phyloP scores from a whole-genome alignment of 2,113 vertebrate species.

The Uropsilus gracilis region DNA sequence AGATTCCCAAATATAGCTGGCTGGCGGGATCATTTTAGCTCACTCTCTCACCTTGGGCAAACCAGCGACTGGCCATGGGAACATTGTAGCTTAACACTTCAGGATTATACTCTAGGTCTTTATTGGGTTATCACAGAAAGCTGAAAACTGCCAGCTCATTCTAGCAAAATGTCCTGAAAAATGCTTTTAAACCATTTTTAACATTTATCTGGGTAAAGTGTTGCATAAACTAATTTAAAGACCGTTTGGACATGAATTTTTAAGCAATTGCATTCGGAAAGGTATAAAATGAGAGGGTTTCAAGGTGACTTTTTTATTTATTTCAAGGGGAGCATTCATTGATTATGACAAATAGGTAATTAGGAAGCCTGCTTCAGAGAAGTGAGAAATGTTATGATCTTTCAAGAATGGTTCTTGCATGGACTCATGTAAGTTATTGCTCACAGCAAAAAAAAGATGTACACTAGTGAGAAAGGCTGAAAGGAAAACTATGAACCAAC shows the following conservation, averaged over 20 bases:
- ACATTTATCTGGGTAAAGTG: conserved; percentile 28
- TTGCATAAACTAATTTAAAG: conserved; percentile 47
- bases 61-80: not conserved
- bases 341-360: conserved; percentile 49
- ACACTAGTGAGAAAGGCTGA: not conserved
- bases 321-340: conserved; percentile 52
- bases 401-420: not conserved
- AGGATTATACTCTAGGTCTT: not conserved
- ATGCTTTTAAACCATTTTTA: conserved; percentile 63
- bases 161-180: conserved; percentile 59
- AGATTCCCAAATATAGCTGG: conserved; percentile 58
- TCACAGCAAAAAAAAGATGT: not conserved
- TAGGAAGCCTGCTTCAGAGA: not conserved
- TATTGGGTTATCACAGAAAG: not conserved
- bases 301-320: conserved; percentile 17
- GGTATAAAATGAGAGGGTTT: conserved; percentile 22
- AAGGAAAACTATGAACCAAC: not conserved
- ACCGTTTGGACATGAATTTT: not conserved
- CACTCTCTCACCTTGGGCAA: conserved; percentile 48
- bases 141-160: conserved; percentile 2
- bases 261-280: conserved; percentile 53
- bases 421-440: not conserved
- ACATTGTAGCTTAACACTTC: not conserved
- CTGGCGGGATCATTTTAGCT: not conserved
- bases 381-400: not conserved